A percentile compares a stretch with the other conserved stretches of the same genome.
phyloP scores from a whole-genome alignment of 2,797 vertebrate species.

The Lacerta bilineata region DNA sequence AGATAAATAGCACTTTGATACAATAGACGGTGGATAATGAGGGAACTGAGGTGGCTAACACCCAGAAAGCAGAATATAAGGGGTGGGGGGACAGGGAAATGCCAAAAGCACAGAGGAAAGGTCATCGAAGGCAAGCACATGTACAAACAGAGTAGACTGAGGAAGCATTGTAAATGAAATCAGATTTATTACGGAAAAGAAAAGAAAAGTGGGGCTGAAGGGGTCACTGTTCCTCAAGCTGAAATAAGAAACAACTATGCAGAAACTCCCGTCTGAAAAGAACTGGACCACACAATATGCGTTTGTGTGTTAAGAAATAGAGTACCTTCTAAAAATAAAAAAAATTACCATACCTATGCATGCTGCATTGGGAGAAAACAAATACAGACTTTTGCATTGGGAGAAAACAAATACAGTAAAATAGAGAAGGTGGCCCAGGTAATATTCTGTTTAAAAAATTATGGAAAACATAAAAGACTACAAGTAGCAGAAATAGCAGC shows the following conservation, averaged over 20 bases:
- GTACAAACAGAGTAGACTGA: not conserved
- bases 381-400: not conserved
- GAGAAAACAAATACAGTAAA: not conserved
- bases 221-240: not conserved
- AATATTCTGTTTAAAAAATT: not conserved
- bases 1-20: too few relatives aligned
- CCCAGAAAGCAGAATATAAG: not conserved
- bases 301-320: not conserved
- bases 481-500: not conserved
- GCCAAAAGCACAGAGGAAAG: not conserved
- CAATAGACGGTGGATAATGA: too few relatives aligned
- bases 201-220: not conserved
- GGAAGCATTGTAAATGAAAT: not conserved
- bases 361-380: not conserved
- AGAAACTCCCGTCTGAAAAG: not conserved
- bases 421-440: not conserved
- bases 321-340: not conserved
- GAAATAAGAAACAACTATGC: not conserved
- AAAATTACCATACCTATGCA: not conserved
- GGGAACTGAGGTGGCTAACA: not conserved
- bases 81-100: not conserved
- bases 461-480: not conserved
- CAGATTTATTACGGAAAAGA: not conserved
- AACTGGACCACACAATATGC: not conserved
- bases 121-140: not conserved